Conservation (phyloP, 2,888 invertebrate genomes). For the Leistus spinibarbis region DNA sequence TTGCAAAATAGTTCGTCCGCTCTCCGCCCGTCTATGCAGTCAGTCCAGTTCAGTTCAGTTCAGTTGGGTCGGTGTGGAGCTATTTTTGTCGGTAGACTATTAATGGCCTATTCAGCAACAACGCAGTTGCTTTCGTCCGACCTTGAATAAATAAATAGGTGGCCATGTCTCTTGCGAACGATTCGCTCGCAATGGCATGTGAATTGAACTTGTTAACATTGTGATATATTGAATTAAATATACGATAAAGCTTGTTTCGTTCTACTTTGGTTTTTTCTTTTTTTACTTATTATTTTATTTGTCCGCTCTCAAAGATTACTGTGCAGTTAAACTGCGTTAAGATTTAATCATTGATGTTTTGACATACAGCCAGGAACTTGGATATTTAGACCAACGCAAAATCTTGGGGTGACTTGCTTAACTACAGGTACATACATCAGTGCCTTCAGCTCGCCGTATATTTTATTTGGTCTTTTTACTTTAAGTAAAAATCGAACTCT, state of each 20-base stretch:
- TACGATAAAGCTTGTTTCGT: neutral
- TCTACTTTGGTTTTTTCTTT: neutral
- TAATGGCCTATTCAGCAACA: conserved; percentile 32
- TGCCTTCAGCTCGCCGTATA: no score
- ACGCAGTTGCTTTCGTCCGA: conserved; percentile 31
- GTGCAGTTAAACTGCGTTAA: neutral
- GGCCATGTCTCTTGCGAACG: conserved; percentile 7
- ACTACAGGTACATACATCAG: no score
- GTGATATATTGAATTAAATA: neutral
- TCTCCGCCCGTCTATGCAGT: neutral
- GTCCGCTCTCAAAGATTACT: neutral
- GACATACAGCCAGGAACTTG: no score
- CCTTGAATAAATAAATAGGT: conserved; percentile 37
- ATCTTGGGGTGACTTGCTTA: no score
- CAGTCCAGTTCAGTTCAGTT: no score
- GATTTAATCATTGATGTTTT: neutral
- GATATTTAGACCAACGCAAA: no score
- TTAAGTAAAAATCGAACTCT: no score
- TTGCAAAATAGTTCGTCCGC: neutral
- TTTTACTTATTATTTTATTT: neutral
- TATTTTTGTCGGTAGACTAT: conserved; percentile 30
- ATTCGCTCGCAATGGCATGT: conserved; percentile 10
- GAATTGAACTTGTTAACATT: conserved; percentile 15
- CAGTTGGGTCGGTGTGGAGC: conserved; percentile 1
- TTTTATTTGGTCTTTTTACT: no score